phyloP scores from a whole-genome alignment of 2,797 vertebrate genomes.

The Acanthopagrus latus region DNA sequence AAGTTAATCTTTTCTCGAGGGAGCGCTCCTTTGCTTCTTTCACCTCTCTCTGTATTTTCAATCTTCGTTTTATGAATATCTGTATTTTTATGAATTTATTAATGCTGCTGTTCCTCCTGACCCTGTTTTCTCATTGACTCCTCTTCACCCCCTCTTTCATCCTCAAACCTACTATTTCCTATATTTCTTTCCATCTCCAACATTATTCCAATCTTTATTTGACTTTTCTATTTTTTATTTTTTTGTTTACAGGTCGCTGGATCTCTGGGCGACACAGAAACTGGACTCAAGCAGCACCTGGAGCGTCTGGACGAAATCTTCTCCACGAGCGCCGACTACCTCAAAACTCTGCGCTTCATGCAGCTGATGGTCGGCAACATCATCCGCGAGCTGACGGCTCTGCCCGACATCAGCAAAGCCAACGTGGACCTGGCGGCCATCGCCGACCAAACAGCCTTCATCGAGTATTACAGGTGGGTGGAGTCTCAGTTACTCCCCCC shows the following conservation, averaged over 20 bases:
- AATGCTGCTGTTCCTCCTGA: slow-evolving; percentile 34
- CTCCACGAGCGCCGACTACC: slow-evolving; percentile 85
- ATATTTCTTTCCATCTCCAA: slow-evolving; percentile 5
- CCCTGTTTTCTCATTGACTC: slow-evolving; percentile 30
- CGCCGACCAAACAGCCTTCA: slow-evolving; percentile 78
- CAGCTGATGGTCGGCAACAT: slow-evolving; percentile 89
- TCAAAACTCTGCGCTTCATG: slow-evolving; percentile 89
- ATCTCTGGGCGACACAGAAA: slow-evolving; percentile 84
- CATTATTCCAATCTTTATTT: not conserved
- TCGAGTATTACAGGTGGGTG: slow-evolving; percentile 93
- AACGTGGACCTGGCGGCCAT: slow-evolving; percentile 84
- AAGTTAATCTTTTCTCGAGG: slow-evolving; percentile 56
- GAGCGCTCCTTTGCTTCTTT: slow-evolving; percentile 51
- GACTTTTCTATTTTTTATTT: not conserved
- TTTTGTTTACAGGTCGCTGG: slow-evolving; percentile 81
- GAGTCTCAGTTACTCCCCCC: not conserved
- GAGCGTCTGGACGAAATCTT: slow-evolving; percentile 92
- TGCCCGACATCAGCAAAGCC: slow-evolving; percentile 86
- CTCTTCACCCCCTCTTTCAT: slow-evolving; percentile 1
- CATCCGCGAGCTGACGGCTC: slow-evolving; percentile 85
- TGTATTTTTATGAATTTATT: slow-evolving; percentile 47
- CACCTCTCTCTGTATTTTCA: slow-evolving; percentile 51
- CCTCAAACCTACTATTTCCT: not conserved
- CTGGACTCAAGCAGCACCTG: slow-evolving; percentile 89
- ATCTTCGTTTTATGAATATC: slow-evolving; percentile 49